Evolutionary conservation across 2,113 vertebrate genomes (phyloP), one percentile per base, ranked within the genome.

Genomic region (Azemiops feae): DNA sequence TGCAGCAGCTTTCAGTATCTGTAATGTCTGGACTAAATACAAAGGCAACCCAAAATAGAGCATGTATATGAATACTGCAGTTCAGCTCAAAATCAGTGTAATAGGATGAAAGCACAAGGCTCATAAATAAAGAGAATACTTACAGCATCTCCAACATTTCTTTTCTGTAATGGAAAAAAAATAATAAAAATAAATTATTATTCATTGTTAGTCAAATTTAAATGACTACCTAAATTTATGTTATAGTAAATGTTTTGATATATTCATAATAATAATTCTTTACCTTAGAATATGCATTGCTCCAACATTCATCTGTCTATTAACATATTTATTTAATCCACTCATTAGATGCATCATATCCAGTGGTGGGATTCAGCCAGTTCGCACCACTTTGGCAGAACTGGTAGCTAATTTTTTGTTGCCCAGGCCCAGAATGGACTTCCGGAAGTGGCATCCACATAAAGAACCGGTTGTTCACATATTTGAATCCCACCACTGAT

Each of bases 121-220:
- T 54, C 1, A 53, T 92, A 57, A 92, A 52, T 93, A n/a, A 60
- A 27, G 54, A 47, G 3, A 45, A n/a, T 94, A 98, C 98, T 98
- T 92, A 98, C 97, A 96, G 96, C 94, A 60, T 96, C 95, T 55
- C 96, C 89, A 89, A 95, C 93, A 95, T 94, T 96, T 95, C 94
- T 96, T 45, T 97, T 98, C 97, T 98, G 97, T 91, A 96, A 97
- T 96, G 94, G 95, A 94, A 97, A 96, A 91, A 2, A 55, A 0
- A 39, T 92, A 89, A 81, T 81, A 81, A 43, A 81, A 81, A 20
- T 81, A 39, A 20, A 85, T 47, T 85, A 16, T 69, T 34, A 69
- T 69, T 69, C 64, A 69, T 69, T 69, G 64, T 69, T 5, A 69
- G 34, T 69, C 64, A 69, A 69, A 69, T 69, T 34, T 69, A 69